Evolutionary conservation across 2,888 invertebrate species (phyloP).

Genomic region (Melinaea marsaeus): DNA sequence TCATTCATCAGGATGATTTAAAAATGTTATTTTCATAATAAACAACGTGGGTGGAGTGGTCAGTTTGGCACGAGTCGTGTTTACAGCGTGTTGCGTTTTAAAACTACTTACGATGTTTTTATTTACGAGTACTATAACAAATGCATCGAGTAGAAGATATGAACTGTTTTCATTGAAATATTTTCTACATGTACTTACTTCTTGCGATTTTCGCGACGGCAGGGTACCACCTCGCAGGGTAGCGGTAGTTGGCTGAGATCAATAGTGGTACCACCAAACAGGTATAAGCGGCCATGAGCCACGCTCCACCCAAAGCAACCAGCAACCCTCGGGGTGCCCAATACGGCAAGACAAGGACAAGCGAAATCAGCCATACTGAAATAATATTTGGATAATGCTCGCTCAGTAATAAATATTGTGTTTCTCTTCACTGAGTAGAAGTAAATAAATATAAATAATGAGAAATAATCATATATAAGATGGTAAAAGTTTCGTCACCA

Average conservation of each 20-base stretch:
- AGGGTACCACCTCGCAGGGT: slow-evolving; percentile 80
- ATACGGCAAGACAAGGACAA: slow-evolving; percentile 81
- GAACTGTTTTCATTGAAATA: neutral
- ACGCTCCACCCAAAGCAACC: slow-evolving; percentile 79
- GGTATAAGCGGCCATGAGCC: slow-evolving; percentile 81
- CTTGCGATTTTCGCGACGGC: slow-evolving; percentile 73
- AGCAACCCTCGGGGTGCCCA: slow-evolving; percentile 80
- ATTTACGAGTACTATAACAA: slow-evolving; percentile 1
- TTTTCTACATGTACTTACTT: slow-evolving; percentile 59
- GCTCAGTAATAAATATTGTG: no score
- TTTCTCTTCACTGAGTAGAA: no score
- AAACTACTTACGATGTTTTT: slow-evolving; percentile 7
- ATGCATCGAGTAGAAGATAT: slow-evolving; percentile 4
- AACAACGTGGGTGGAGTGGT: slow-evolving; percentile 48
- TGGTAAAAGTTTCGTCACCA: no score
- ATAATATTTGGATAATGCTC: neutral
- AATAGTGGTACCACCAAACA: slow-evolving; percentile 82
- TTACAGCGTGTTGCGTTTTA: slow-evolving; percentile 16
- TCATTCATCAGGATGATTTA: neutral
- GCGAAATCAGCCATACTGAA: slow-evolving; percentile 82
- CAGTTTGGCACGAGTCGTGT: slow-evolving; percentile 52
- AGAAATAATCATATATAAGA: no score
- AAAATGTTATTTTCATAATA: slow-evolving; percentile 16
- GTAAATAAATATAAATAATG: no score
- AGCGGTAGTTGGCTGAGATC: slow-evolving; percentile 83